Conservation (phyloP, 2,113 vertebrate genomes). For the Xiphorhynchus elegans region DNA sequence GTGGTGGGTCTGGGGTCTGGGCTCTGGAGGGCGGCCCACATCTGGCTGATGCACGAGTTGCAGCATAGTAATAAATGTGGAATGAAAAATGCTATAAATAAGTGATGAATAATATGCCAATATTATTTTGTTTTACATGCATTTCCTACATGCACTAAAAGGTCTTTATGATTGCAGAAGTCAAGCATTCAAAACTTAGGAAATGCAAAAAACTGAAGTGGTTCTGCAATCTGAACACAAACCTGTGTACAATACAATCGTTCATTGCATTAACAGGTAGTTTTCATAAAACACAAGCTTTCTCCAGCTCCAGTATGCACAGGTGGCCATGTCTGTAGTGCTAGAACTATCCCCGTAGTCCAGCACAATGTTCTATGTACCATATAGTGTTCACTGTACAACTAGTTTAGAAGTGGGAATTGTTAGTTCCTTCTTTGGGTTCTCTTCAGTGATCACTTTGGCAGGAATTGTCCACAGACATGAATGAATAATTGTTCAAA, state of each 20-base stretch:
- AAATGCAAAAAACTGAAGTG: neutral
- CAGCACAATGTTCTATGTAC: accelerated
- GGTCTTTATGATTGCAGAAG: neutral
- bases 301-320: neutral
- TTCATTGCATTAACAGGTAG: neutral
- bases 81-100: neutral
- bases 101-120: neutral
- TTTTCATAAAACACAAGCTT: neutral
- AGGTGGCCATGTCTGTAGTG: neutral
- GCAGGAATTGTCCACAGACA: neutral
- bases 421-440: neutral
- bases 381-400: neutral
- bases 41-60: neutral
- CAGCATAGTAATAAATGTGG: neutral
- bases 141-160: neutral
- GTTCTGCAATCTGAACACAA: neutral
- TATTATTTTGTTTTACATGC: neutral
- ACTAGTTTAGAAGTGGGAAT: neutral
- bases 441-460: neutral
- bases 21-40: neutral
- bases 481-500: neutral
- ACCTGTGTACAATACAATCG: neutral
- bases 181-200: neutral
- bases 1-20: neutral
- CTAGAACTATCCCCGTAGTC: neutral